These are phyloP conservation scores for Pseudois nayaur DNA, from an alignment of 2,113 vertebrate genomes.

Conservation along the genomic window DNA sequence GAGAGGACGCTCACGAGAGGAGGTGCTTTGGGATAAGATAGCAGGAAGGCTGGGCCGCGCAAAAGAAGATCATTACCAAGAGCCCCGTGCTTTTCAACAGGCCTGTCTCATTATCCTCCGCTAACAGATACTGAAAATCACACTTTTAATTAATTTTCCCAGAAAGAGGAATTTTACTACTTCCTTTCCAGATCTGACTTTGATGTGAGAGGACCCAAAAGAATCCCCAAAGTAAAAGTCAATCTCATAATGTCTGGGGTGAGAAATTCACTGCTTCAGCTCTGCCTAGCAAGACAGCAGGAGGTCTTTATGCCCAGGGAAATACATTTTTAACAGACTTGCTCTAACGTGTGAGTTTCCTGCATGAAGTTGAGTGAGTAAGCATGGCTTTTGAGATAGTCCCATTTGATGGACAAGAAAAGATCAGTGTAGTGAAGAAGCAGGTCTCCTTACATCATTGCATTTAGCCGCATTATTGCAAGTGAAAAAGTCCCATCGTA, in stretches of 20 bases:
- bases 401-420: constrained; percentile 70
- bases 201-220: constrained; percentile 57
- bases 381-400: constrained; percentile 68
- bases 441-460: constrained; percentile 28
- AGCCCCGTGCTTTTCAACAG: constrained; percentile 25
- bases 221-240: constrained; percentile 43
- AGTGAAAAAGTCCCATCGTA: constrained; percentile 62
- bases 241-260: constrained; percentile 66
- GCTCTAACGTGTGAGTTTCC: constrained; percentile 67
- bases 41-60: not conserved
- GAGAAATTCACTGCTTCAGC: constrained; percentile 61
- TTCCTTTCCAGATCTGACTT: constrained; percentile 65
- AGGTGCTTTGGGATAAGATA: not conserved
- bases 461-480: constrained; percentile 61
- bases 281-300: constrained; percentile 63
- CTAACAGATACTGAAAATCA: constrained; percentile 43
- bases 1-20: not conserved
- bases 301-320: constrained; percentile 67
- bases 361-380: constrained; percentile 58
- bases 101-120: constrained; percentile 23
- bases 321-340: constrained; percentile 72
- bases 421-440: constrained; percentile 1
- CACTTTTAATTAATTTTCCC: constrained; percentile 28
- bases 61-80: not conserved
- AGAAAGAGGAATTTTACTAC: not conserved